These are phyloP conservation scores for Galerucella calmariensis DNA, from an alignment of 2,888 invertebrate species.

Conservation along the genomic window DNA sequence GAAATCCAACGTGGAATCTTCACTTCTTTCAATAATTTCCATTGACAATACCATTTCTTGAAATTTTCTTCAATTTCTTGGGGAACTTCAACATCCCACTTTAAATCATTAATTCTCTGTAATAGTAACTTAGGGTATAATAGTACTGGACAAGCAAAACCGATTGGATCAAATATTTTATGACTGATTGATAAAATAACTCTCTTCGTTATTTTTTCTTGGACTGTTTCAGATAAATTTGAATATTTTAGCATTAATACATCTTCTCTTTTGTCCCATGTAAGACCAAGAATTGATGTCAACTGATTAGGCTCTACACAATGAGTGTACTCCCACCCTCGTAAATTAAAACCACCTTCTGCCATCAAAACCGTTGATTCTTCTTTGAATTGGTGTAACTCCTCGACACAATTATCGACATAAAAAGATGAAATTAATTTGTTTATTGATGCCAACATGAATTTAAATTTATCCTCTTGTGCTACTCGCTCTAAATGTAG, in stretches of 20 bases:
- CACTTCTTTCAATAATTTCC: background rate
- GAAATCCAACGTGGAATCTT: background rate
- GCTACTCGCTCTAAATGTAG: no score
- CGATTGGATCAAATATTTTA: conserved; percentile 15
- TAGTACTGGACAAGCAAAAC: conserved; percentile 5
- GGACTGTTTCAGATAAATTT: background rate
- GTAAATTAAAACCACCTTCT: no score
- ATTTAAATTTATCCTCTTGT: no score
- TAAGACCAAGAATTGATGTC: background rate
- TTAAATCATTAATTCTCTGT: background rate
- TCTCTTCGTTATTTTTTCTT: background rate
- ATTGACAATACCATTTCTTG: background rate
- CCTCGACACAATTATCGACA: no score
- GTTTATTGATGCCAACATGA: no score
- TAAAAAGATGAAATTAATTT: no score
- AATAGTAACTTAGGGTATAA: background rate
- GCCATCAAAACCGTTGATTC: no score
- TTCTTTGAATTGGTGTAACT: no score
- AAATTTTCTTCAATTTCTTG: background rate
- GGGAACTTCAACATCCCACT: background rate
- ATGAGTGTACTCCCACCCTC: no score
- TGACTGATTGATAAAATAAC: conserved; percentile 1
- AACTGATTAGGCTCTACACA: background rate
- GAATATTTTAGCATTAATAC: background rate
- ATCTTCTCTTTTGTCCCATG: background rate